A percentile compares a stretch with the other conserved stretches of the same genome.
Conservation (phyloP, 2,113 vertebrate species). For the Sarotherodon lohbergeri region DNA sequence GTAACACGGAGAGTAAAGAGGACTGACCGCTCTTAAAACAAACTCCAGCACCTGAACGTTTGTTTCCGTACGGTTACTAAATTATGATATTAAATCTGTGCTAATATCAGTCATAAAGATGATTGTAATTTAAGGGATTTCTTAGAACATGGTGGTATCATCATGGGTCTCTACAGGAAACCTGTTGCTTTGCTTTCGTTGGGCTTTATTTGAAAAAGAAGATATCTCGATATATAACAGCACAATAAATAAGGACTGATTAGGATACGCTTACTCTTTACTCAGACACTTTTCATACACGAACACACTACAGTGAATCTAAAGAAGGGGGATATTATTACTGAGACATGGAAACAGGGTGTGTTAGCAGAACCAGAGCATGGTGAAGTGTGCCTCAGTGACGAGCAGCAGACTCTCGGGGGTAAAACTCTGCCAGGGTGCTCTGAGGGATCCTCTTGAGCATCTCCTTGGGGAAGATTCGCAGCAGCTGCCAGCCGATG, state of each 20-base stretch:
- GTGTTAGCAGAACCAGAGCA: neutral
- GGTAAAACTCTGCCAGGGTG: conserved; percentile 94
- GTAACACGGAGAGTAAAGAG: neutral
- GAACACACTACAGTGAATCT: neutral
- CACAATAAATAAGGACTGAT: conserved; percentile 47
- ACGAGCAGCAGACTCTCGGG: conserved; percentile 78
- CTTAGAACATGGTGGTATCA: neutral
- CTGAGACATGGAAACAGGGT: neutral
- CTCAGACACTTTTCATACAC: conserved; percentile 33
- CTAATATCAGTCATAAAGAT: neutral
- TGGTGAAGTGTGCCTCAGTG: conserved; percentile 15
- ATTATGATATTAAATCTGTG: neutral
- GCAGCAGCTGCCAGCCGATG: conserved; percentile 95
- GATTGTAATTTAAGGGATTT: neutral
- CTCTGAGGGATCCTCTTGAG: conserved; percentile 96
- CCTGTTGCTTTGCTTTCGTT: neutral
- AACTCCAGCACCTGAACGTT: neutral
- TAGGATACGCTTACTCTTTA: conserved; percentile 29
- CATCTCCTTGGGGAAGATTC: conserved; percentile 99
- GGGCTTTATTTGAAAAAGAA: neutral
- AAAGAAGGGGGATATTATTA: conserved; percentile 20
- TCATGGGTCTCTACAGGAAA: neutral
- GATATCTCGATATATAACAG: conserved; percentile 13
- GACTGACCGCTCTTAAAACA: neutral
- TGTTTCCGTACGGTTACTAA: neutral